phyloP scores from a whole-genome alignment of 23 tunicate species.

The Clavelina lepadiformis region DNA sequence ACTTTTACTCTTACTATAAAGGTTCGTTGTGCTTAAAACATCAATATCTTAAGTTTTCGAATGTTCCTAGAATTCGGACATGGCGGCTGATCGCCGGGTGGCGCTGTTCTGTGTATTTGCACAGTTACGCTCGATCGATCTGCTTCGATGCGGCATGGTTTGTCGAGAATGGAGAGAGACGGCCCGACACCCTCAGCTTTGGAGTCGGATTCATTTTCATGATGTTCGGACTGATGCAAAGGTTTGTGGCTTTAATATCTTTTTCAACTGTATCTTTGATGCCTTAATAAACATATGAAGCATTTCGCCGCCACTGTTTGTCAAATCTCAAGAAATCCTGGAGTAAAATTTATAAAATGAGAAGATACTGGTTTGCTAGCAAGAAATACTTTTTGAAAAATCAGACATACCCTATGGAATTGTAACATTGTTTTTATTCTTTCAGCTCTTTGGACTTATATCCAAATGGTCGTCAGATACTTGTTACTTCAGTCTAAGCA shows the following conservation, averaged over 20 bases:
- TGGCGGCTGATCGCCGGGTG: slow-evolving; percentile 40
- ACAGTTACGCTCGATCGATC: slow-evolving; percentile 33
- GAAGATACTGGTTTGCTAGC: too few species aligned
- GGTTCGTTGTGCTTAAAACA: too few species aligned
- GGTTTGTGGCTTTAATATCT: slow-evolving; percentile 1
- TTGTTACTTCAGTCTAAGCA: slow-evolving; percentile 3
- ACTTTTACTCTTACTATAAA: too few species aligned
- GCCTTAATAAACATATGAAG: neutral
- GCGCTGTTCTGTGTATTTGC: slow-evolving; percentile 72
- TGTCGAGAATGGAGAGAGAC: slow-evolving; percentile 84
- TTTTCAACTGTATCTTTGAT: neutral
- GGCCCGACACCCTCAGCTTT: slow-evolving; percentile 63
- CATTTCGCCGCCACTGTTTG: too few species aligned
- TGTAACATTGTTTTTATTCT: neutral
- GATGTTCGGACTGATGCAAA: slow-evolving; percentile 17
- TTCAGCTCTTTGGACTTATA: neutral
- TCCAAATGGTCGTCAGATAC: slow-evolving; percentile 6
- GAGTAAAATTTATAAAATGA: too few species aligned
- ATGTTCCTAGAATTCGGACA: slow-evolving; percentile 17
- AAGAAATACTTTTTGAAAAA: too few species aligned
- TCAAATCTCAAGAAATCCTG: too few species aligned
- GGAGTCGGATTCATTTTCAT: slow-evolving; percentile 68
- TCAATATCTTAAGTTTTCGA: too few species aligned
- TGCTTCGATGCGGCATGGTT: slow-evolving; percentile 55
- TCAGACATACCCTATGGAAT: too few species aligned